Evolutionary conservation across 2,888 invertebrate genomes (phyloP), one percentile per base, ranked within the genome.

Genomic region (Hemistola chrysoprasaria): DNA sequence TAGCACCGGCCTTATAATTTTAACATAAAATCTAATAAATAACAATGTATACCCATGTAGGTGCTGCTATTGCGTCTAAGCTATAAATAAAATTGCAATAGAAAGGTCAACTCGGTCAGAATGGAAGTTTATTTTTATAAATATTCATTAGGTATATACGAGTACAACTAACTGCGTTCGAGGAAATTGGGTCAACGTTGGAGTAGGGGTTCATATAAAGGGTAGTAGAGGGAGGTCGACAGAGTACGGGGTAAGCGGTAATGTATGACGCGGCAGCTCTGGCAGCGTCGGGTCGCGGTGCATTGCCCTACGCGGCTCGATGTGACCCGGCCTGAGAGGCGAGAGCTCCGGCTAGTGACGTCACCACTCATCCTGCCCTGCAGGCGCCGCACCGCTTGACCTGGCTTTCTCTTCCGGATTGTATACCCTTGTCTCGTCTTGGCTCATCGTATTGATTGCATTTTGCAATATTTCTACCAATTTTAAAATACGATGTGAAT

Each of bases 111-210:
- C 6, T 22, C 16, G 37, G 22, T 10, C 27, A 11, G 11, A 35
- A 42, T 34, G 32, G n/a, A n/a, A 37, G 25, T 24, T 46, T 60
- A 59, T 61, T 62, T 59, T 53, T 40, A 56, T 59, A 40, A 16
- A 29, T n/a, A n/a, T n/a, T n/a, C n/a, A n/a, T n/a, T n/a, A n/a
- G n/a, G n/a, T n/a, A n/a, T n/a, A n/a, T n/a, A n/a, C n/a, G 30
- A 25, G 21, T 22, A 50, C 38, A 27, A 31, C 32, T 47, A n/a
- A n/a, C n/a, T n/a, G n/a, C n/a, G n/a, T 50, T 44, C 47, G 42
- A 50, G 34, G 46, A 59, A 71, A 71, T 68, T 65, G 47, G 73
- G 73, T 71, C 70, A 71, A 53, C 48, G 59, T 53, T 47, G 53
- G 47, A 59, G 43, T 55, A 59, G 55, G 56, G 56, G 42, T 58